These are phyloP conservation scores for Thymelicus sylvestris DNA, from an alignment of 2,888 invertebrate species.

Conservation along the genomic window DNA sequence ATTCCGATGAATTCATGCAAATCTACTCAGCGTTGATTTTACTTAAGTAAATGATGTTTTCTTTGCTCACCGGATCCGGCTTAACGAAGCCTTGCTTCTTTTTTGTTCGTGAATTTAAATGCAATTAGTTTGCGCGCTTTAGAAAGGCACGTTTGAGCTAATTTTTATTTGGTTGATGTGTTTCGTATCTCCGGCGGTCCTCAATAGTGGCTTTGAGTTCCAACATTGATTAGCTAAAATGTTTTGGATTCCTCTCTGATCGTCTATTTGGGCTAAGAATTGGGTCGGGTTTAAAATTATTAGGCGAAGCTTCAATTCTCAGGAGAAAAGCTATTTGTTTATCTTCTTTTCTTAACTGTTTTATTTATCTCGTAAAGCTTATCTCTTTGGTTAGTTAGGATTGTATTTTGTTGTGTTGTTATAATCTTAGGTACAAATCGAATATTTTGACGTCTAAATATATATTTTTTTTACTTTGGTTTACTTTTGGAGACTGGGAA, in stretches of 20 bases:
- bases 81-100: constrained; percentile 72
- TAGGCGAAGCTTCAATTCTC: neutral
- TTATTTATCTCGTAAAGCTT: neutral
- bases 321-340: neutral
- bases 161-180: constrained; percentile 49
- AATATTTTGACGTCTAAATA: no score
- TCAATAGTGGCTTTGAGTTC: constrained; percentile 38
- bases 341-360: neutral
- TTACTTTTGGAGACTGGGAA: no score
- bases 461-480: no score
- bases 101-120: constrained; percentile 79
- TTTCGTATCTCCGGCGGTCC: constrained; percentile 32
- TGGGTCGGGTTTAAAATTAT: constrained; percentile 39
- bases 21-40: constrained; percentile 71
- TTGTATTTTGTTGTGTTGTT: no score
- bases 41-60: constrained; percentile 78
- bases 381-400: no score
- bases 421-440: no score
- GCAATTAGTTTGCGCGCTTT: constrained; percentile 68
- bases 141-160: constrained; percentile 54
- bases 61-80: constrained; percentile 66
- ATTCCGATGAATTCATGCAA: constrained; percentile 56
- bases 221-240: constrained; percentile 35
- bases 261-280: constrained; percentile 11
- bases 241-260: constrained; percentile 22